Conservation (phyloP, 2,797 vertebrate species). For the Thaleichthys pacificus region DNA sequence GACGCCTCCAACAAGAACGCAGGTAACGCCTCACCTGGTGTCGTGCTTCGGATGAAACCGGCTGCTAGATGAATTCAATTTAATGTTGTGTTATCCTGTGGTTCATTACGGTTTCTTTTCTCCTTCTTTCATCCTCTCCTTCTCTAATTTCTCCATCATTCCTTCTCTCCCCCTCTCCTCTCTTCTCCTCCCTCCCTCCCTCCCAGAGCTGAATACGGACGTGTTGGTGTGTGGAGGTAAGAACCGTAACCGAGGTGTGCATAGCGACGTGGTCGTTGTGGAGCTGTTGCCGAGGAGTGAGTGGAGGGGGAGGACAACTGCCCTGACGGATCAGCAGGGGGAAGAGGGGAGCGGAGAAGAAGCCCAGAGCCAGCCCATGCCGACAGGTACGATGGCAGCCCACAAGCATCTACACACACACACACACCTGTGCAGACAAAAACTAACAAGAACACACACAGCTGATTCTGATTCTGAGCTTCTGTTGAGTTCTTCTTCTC, state of each 20-base stretch:
- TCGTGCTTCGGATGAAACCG: no score
- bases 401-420: background rate
- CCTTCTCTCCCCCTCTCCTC: background rate
- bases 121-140: no score
- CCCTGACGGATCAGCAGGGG: constrained; percentile 80
- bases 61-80: no score
- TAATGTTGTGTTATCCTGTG: no score
- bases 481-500: background rate
- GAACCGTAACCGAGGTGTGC: constrained; percentile 88
- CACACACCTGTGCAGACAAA: background rate
- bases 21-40: constrained; percentile 57
- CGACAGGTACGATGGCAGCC: constrained; percentile 79
- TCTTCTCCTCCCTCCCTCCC: background rate
- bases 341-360: constrained; percentile 82
- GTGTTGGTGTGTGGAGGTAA: constrained; percentile 83
- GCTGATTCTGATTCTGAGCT: no score
- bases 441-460: background rate
- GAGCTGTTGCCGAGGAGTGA: constrained; percentile 83
- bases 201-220: constrained; percentile 80
- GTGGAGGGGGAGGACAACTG: constrained; percentile 85
- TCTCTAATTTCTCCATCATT: no score
- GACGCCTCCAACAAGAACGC: constrained; percentile 80
- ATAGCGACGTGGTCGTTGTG: constrained; percentile 85
- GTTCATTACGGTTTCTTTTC: no score
- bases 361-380: constrained; percentile 78